Evolutionary conservation across 2,113 vertebrate genomes (phyloP).

Genomic region (Formicarius rufipectus): DNA sequence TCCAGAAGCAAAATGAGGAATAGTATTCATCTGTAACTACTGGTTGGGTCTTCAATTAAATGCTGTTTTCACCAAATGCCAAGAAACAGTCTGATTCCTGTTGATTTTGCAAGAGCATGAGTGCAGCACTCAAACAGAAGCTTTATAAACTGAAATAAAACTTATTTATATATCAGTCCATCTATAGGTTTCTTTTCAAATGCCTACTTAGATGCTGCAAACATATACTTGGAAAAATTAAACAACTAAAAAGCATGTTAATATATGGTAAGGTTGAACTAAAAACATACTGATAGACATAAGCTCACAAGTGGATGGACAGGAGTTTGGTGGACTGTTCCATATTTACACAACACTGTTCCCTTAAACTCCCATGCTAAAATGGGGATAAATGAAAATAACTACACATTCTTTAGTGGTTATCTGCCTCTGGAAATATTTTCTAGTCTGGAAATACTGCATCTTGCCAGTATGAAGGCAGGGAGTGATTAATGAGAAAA

Average conservation of each 20-base stretch:
- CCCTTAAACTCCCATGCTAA: neutral
- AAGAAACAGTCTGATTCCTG: neutral
- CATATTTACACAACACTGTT: neutral
- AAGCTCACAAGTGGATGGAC: neutral
- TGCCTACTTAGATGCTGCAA: neutral
- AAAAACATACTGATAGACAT: neutral
- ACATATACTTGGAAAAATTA: neutral
- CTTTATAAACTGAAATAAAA: neutral
- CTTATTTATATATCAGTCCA: neutral
- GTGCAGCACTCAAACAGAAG: neutral
- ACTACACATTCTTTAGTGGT: accelerated
- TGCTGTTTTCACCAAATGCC: constrained; percentile 53
- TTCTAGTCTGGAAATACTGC: neutral
- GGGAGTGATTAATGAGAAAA: neutral
- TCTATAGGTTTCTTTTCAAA: neutral
- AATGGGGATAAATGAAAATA: neutral
- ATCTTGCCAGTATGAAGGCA: neutral
- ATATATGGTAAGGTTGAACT: neutral
- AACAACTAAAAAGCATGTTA: neutral
- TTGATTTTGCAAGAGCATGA: neutral
- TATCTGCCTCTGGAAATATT: neutral
- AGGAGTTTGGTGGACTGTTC: neutral
- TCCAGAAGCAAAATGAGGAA: constrained; percentile 69
- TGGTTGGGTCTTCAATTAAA: constrained; percentile 64
- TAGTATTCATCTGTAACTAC: constrained; percentile 64